Conservation (phyloP, 2,797 vertebrate genomes). For the Leptatherina wallacei region DNA sequence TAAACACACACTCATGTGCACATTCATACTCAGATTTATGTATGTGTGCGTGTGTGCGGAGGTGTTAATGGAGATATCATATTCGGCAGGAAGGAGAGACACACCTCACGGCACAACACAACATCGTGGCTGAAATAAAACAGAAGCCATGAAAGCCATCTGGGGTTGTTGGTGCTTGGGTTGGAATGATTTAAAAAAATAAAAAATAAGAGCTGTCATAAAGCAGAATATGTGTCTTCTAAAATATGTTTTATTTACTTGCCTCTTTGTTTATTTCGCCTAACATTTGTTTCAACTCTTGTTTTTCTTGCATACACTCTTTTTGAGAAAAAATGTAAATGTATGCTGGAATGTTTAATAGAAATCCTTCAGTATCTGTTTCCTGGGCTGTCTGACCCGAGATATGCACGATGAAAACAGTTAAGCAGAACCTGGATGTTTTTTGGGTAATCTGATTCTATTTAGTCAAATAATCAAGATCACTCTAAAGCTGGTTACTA, state of each 20-base stretch:
- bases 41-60: constrained; percentile 33
- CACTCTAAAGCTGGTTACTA: neutral
- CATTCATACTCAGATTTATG: constrained; percentile 33
- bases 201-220: neutral
- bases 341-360: neutral
- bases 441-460: neutral
- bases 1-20: constrained; percentile 48
- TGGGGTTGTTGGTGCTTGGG: constrained; percentile 17
- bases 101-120: constrained; percentile 39
- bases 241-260: neutral
- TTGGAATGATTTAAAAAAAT: constrained; percentile 5
- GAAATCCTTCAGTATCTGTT: neutral
- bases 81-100: constrained; percentile 62
- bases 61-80: constrained; percentile 79
- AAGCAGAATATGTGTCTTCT: neutral
- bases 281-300: neutral
- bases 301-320: neutral
- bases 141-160: constrained; percentile 46
- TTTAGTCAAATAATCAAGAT: neutral
- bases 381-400: neutral
- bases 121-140: constrained; percentile 60
- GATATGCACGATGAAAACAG: too few relatives aligned
- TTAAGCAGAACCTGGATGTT: neutral
- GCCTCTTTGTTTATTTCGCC: neutral
- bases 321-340: neutral